Base-by-base conservation (phyloP, 2,113 vertebrate genomes). In the Merops nubicus region DNA sequence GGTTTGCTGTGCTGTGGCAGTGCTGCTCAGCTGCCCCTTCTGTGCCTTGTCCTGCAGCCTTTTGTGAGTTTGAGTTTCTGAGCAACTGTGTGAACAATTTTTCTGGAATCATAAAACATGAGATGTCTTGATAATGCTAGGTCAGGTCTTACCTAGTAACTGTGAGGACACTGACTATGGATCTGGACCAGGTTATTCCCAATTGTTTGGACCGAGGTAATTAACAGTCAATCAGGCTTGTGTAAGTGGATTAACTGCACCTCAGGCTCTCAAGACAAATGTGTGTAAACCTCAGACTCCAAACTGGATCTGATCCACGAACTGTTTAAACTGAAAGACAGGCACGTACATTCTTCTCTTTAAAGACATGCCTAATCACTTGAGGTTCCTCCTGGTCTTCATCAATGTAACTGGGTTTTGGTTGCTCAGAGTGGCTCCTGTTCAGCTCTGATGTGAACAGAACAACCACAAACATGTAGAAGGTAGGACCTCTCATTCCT, bases 301-400 rank as follows among this genome's bases (percentile, higher is more conserved):
- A 79, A 42, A 57, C 5, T 50, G 34, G 65, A 26, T 38, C 47
- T 33, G 36, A 53, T 60, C 33, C 47, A 38, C 36, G 38, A n/a
- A 25, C 68, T 53, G 31, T 43, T 86, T 80, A 48, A 63, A 33
- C 48, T 9, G 29, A 73, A 80, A 76, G 20, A 8, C 2, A 42
- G 9, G n/a, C 45, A 9, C 0, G 2, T 45, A 25, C 40, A 22
- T 28, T 76, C 19, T 63, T 75, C 34, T 79, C 18, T 56, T 64
- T 8, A 45, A 70, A 86, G 33, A 15, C 0, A 0, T 7, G 21
- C 22, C 20, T 6, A 29, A 19, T 36, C 10, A 15, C 0, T 0
- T 3, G 4, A 31, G 9, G 31, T 17, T 73, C 38, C 36, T 51
- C 36, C n/a, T 73, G 51, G 9, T 75, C 70, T 75, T 88, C 51